Evolutionary conservation across 2,888 invertebrate species (phyloP).

Genomic region (Idaea aversata): DNA sequence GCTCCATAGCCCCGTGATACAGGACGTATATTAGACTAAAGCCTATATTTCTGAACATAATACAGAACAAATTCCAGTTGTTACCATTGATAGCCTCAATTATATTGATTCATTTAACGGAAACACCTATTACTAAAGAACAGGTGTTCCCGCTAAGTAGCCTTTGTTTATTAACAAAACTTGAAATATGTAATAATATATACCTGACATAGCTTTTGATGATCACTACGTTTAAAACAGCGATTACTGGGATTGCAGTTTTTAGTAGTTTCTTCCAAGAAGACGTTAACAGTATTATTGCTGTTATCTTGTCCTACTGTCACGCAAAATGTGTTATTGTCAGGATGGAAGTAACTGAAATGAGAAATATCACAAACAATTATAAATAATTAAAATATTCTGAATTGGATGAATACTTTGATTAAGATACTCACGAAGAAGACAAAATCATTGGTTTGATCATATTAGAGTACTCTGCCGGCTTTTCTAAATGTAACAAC

Average conservation of each 20-base stretch:
- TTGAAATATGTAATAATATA: constrained; percentile 19
- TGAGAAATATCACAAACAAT: constrained; percentile 16
- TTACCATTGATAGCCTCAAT: too few species aligned
- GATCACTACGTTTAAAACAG: constrained; percentile 73
- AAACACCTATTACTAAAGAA: too few species aligned
- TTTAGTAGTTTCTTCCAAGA: constrained; percentile 67
- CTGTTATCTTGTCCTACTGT: constrained; percentile 79
- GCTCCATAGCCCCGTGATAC: too few species aligned
- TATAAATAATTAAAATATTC: constrained; percentile 5
- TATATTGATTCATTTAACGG: too few species aligned
- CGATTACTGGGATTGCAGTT: constrained; percentile 76
- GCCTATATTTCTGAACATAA: too few species aligned
- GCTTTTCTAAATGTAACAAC: constrained; percentile 82
- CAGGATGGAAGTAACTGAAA: constrained; percentile 50
- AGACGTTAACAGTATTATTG: constrained; percentile 74
- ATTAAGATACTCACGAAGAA: constrained; percentile 60
- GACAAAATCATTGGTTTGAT: constrained; percentile 83
- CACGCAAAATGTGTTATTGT: constrained; percentile 78
- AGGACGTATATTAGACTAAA: too few species aligned
- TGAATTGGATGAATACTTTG: constrained; percentile 1
- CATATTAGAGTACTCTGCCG: constrained; percentile 81
- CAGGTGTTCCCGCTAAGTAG: too few species aligned
- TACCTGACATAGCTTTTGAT: constrained; percentile 61
- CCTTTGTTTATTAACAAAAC: too few species aligned
- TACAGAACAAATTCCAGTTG: too few species aligned